Base-by-base conservation (phyloP, 2,113 vertebrate species). In the Clupea harengus region DNA sequence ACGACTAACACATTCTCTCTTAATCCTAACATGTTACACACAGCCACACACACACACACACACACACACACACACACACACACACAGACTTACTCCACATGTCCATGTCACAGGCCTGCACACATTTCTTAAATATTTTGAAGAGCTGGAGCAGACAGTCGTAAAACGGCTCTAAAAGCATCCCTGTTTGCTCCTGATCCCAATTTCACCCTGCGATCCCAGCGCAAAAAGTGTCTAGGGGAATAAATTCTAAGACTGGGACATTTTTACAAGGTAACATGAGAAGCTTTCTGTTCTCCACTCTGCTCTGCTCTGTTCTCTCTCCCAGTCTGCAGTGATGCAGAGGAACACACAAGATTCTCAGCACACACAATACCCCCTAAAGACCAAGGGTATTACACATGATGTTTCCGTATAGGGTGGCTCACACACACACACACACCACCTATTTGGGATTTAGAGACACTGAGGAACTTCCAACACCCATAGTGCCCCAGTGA, bases 121-220 rank as follows among this genome's bases (percentile, higher is more conserved):
- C 91, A 93, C 92, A 92, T 92, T 93, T 93, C 86, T 90, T 54
- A 91, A 91, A 92, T 91, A 88, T 87, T 87, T 90, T 81, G 89
- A 85, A 89, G 92, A 92, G 91, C 88, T 88, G 92, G 92, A 81
- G 89, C 90, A 89, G 88, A 82, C 87, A 91, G 91, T 91, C 88
- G 90, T 93, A 93, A 89, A 94, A 94, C 89, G 57, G 78, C 18
- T 89, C 89, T 91, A 87, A 94, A 92, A 90, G 90, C 89, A 75
- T 87, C 87, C 9, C 72, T 78, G 72, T 92, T 91, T 93, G 91
- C 91, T 89, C 84, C 84, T 86, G 90, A 94, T 93, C 86, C 83
- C 85, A 83, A 88, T 91, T 92, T 92, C 86, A 86, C 85, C 85
- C 85, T 7, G 84, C 86, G 85, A 52, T 46, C 85, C 84, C 45